Conservation (phyloP, 37 sponge, comb jelly and placozoan genomes). For the Geodia barretti region DNA sequence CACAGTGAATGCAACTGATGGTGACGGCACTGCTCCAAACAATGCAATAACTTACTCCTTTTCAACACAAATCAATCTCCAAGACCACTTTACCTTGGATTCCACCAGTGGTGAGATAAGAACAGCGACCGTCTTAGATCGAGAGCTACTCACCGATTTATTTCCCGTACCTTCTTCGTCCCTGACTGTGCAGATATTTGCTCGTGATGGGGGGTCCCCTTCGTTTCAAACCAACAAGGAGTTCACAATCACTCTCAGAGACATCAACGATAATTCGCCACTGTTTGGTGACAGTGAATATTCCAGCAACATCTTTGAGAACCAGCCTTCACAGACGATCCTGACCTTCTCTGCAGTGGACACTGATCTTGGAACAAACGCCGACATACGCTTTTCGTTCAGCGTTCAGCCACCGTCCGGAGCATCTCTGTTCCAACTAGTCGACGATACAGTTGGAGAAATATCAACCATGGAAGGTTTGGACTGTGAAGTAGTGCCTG, state of each 20-base stretch:
- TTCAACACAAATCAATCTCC: not conserved
- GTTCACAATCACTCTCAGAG: slow-evolving; percentile 30
- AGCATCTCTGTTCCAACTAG: slow-evolving; percentile 7
- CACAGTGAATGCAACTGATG: slow-evolving; percentile 50
- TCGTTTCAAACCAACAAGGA: not conserved
- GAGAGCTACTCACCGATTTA: slow-evolving; percentile 45
- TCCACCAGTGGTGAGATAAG: slow-evolving; percentile 61
- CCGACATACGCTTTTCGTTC: slow-evolving; percentile 3
- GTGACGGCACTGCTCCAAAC: slow-evolving; percentile 27
- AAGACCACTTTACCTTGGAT: slow-evolving; percentile 29
- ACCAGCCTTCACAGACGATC: slow-evolving; percentile 2
- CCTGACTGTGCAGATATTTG: slow-evolving; percentile 4
- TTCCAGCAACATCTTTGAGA: slow-evolving; percentile 19
- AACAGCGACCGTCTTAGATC: slow-evolving; percentile 47
- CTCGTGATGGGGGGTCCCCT: slow-evolving; percentile 38
- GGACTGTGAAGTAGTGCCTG: slow-evolving; percentile 28
- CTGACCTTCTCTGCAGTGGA: slow-evolving; percentile 36
- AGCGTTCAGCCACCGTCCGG: not conserved
- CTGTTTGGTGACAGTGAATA: slow-evolving; percentile 2
- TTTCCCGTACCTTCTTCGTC: slow-evolving; percentile 43
- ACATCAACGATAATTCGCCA: slow-evolving; percentile 68
- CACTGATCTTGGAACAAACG: slow-evolving; percentile 45
- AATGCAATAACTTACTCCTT: slow-evolving; percentile 27
- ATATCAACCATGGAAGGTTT: slow-evolving; percentile 19
- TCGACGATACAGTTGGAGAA: slow-evolving; percentile 17